Evolutionary conservation across 2,113 vertebrate species (phyloP).

Genomic region (Lucifuga dentata): DNA sequence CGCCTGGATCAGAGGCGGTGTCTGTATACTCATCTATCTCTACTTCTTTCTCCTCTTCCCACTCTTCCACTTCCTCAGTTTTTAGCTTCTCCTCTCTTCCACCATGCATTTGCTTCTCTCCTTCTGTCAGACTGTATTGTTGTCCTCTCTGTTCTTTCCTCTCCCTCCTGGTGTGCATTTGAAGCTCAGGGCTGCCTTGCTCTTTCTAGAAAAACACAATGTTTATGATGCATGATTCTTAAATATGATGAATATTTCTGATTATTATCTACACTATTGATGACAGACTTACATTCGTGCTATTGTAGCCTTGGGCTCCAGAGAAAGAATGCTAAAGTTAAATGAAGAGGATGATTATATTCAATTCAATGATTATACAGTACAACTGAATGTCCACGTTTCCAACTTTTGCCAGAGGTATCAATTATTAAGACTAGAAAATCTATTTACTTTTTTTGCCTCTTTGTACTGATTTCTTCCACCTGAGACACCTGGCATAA

Average conservation of each 20-base stretch:
- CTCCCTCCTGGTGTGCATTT: not conserved
- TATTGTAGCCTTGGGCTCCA: conserved; percentile 68
- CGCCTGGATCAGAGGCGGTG: conserved; percentile 25
- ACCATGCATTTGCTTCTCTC: conserved; percentile 1
- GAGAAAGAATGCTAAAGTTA: conserved; percentile 59
- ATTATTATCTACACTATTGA: not conserved
- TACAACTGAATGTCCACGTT: conserved; percentile 5
- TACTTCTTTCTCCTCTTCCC: conserved; percentile 7
- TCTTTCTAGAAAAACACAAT: conserved; percentile 52
- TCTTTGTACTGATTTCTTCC: conserved; percentile 56
- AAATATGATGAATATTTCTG: not conserved
- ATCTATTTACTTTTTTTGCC: conserved; percentile 63
- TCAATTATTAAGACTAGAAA: not conserved
- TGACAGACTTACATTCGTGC: conserved; percentile 67
- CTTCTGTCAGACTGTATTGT: conserved; percentile 29
- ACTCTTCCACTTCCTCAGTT: conserved; percentile 7
- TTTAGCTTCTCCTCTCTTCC: conserved; percentile 25
- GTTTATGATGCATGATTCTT: not conserved
- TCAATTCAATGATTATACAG: conserved; percentile 3
- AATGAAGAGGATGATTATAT: conserved; percentile 14
- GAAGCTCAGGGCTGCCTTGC: conserved; percentile 40
- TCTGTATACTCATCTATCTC: conserved; percentile 4
- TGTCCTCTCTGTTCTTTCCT: conserved; percentile 13
- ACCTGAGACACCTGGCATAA: conserved; percentile 76
- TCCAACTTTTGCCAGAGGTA: conserved; percentile 12